Conservation (phyloP, 2,113 vertebrate species). For the Amia ocellicauda region DNA sequence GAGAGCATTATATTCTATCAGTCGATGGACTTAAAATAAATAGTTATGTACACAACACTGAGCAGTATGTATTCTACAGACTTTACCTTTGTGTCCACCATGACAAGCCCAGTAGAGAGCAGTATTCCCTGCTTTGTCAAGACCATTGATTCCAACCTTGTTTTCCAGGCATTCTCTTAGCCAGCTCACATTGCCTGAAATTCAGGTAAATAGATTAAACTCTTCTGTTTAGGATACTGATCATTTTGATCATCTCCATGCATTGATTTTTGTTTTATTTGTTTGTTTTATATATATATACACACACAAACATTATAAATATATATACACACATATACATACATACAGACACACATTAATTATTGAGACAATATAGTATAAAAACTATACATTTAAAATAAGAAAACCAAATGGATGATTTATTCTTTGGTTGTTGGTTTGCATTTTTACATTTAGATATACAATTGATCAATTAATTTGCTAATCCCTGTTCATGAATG, state of each 20-base stretch:
- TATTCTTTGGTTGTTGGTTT: too few species aligned
- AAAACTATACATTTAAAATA: too few species aligned
- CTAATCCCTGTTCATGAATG: too few species aligned
- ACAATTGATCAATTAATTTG: too few species aligned
- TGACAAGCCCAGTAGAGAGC: slow-evolving; percentile 95
- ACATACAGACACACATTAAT: too few species aligned
- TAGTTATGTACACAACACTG: background rate
- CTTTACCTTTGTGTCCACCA: slow-evolving; percentile 92
- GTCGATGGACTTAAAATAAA: too few species aligned
- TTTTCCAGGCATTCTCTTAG: slow-evolving; percentile 94
- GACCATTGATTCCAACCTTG: slow-evolving; percentile 88
- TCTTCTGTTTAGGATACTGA: background rate
- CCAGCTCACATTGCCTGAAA: slow-evolving; percentile 93
- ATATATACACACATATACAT: too few species aligned
- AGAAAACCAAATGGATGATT: too few species aligned
- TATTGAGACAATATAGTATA: too few species aligned
- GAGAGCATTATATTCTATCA: too few species aligned
- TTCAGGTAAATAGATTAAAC: slow-evolving; percentile 17
- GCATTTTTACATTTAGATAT: too few species aligned
- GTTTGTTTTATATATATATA: background rate
- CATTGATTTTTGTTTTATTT: background rate
- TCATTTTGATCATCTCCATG: background rate
- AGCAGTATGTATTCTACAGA: background rate
- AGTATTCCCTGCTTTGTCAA: slow-evolving; percentile 96
- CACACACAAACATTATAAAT: too few species aligned